These are phyloP conservation scores for Sapajus apella DNA, from an alignment of 2,113 vertebrate species.

Conservation along the genomic window DNA sequence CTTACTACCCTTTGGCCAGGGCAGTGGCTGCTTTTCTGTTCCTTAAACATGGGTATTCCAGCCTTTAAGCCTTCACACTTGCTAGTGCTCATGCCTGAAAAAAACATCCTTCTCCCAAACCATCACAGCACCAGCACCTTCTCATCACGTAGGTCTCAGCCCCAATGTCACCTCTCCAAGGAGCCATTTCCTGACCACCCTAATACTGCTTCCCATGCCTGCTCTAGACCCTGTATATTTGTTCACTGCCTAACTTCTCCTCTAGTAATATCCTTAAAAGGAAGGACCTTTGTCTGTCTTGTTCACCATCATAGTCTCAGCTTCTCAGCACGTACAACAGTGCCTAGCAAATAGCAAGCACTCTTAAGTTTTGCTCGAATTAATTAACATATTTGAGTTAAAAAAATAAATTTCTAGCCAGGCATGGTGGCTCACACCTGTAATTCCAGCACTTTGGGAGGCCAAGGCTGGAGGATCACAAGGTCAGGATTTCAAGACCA, in stretches of 20 bases:
- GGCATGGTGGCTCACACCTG: too few relatives aligned
- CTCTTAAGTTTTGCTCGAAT: not conserved
- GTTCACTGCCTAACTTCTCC: not conserved
- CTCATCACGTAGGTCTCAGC: not conserved
- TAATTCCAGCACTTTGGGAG: too few relatives aligned
- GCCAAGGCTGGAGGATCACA: too few relatives aligned
- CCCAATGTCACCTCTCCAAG: not conserved
- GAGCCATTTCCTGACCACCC: not conserved
- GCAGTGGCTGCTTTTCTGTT: not conserved
- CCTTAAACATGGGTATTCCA: not conserved
- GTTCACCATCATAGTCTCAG: not conserved
- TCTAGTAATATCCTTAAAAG: not conserved
- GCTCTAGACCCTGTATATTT: not conserved
- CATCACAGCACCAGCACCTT: not conserved
- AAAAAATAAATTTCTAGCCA: not conserved
- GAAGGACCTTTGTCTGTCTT: not conserved
- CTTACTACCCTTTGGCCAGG: not conserved
- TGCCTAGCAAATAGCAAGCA: not conserved
- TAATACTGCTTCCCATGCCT: not conserved
- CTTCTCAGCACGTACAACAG: not conserved
- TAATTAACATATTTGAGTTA: not conserved
- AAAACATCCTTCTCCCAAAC: not conserved
- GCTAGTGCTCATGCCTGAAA: not conserved
- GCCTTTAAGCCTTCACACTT: not conserved
- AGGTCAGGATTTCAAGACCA: too few relatives aligned